Conservation (phyloP, 2,888 invertebrate species). For the Polyommatus iphigenia region DNA sequence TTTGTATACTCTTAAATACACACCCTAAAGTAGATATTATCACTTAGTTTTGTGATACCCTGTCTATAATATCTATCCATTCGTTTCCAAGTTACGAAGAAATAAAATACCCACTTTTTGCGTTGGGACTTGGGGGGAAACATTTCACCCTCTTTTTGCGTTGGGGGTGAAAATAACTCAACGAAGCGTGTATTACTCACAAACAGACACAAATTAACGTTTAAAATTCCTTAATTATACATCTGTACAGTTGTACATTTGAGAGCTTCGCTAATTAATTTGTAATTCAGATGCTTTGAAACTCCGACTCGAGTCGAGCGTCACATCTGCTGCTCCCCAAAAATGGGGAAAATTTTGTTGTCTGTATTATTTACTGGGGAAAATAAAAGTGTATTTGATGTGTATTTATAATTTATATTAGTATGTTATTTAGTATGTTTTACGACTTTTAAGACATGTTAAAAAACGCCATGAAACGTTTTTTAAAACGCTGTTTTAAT, state of each 20-base stretch:
- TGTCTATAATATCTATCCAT: no score
- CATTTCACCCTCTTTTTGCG: not conserved
- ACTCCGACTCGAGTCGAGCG: not conserved
- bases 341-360: not conserved
- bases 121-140: no score
- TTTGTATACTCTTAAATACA: no score
- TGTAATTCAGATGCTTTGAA: conserved; percentile 10
- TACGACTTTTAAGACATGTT: no score
- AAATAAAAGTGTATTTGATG: not conserved
- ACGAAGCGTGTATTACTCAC: not conserved
- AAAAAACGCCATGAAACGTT: no score
- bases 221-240: conserved; percentile 3
- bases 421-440: no score
- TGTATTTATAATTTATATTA: no score
- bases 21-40: no score
- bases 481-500: no score
- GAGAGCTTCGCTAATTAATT: conserved; percentile 5
- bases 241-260: not conserved
- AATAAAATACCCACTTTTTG: no score
- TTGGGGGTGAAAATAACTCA: not conserved
- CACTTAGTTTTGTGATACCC: no score
- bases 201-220: not conserved
- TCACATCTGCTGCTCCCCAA: not conserved
- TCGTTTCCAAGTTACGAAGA: no score
- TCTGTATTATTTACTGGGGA: not conserved